Conservation (phyloP, 2,888 invertebrate species). For the Watsonalla binaria region DNA sequence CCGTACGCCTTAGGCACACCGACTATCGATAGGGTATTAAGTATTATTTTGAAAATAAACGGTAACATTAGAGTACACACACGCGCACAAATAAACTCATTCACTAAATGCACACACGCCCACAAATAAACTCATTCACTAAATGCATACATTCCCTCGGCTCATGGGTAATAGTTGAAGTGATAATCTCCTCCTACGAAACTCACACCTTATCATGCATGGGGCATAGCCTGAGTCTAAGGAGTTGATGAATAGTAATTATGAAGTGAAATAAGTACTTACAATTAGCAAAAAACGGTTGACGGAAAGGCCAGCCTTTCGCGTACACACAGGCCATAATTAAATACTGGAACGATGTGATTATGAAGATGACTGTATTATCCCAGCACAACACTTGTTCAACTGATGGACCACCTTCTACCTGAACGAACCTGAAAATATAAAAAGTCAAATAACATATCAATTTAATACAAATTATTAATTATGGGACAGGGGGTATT, state of each 20-base stretch:
- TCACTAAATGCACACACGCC: no score
- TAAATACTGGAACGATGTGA: slow-evolving; percentile 88
- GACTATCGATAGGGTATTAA: no score
- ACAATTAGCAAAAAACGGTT: slow-evolving; percentile 83
- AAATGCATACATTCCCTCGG: no score
- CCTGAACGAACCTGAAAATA: slow-evolving; percentile 61
- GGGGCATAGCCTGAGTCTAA: background rate
- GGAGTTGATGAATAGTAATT: background rate
- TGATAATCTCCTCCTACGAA: background rate
- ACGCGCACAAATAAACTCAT: no score
- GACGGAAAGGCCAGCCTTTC: slow-evolving; percentile 87
- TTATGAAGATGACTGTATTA: slow-evolving; percentile 87
- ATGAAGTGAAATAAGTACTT: slow-evolving; percentile 30
- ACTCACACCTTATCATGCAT: background rate
- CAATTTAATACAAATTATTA: no score
- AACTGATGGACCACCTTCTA: slow-evolving; percentile 62
- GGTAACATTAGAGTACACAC: no score
- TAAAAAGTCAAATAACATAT: slow-evolving; percentile 1
- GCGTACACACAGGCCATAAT: slow-evolving; percentile 88
- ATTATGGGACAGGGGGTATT: no score
- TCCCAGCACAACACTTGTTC: slow-evolving; percentile 85
- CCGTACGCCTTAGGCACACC: no score
- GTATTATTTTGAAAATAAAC: no score
- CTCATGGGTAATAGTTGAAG: no score
- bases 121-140: no score